Evolutionary conservation across 2,888 invertebrate species (phyloP).

Genomic region (Odiellus spinosus): DNA sequence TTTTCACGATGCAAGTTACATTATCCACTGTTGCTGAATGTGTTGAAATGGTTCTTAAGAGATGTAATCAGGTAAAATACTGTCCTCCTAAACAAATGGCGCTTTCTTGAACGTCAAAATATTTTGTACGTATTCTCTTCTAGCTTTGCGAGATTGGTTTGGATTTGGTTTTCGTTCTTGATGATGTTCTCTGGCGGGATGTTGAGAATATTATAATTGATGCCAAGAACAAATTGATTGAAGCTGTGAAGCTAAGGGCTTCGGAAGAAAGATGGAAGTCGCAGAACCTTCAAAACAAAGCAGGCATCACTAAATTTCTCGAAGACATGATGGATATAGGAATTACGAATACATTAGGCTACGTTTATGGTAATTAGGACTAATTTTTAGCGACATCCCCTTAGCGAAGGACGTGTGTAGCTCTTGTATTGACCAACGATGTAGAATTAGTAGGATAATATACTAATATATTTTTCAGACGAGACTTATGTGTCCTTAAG

Average conservation of each 20-base stretch:
- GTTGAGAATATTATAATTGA: constrained; percentile 58
- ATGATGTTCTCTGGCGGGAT: constrained; percentile 62
- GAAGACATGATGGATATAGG: constrained; percentile 53
- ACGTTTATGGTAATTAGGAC: constrained; percentile 37
- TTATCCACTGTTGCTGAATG: constrained; percentile 46
- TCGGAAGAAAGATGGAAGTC: constrained; percentile 72
- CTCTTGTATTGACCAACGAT: no score
- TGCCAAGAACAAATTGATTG: constrained; percentile 61
- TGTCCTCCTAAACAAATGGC: no score
- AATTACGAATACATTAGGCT: constrained; percentile 44
- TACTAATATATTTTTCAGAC: constrained; percentile 30
- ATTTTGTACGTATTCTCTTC: no score
- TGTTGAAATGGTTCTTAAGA: constrained; percentile 50
- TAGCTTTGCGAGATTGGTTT: constrained; percentile 49
- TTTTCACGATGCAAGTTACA: constrained; percentile 74
- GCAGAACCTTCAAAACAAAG: constrained; percentile 54
- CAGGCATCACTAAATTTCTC: constrained; percentile 48
- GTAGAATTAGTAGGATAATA: neutral
- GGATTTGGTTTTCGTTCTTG: constrained; percentile 79
- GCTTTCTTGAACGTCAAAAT: neutral
- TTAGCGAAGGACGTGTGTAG: neutral
- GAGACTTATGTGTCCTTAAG: constrained; percentile 58
- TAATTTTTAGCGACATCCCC: constrained; percentile 12
- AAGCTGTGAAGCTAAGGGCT: constrained; percentile 53
- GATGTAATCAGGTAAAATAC: constrained; percentile 44